Evolutionary conservation across 2,113 vertebrate species (phyloP).

Genomic region (Turnix velox): DNA sequence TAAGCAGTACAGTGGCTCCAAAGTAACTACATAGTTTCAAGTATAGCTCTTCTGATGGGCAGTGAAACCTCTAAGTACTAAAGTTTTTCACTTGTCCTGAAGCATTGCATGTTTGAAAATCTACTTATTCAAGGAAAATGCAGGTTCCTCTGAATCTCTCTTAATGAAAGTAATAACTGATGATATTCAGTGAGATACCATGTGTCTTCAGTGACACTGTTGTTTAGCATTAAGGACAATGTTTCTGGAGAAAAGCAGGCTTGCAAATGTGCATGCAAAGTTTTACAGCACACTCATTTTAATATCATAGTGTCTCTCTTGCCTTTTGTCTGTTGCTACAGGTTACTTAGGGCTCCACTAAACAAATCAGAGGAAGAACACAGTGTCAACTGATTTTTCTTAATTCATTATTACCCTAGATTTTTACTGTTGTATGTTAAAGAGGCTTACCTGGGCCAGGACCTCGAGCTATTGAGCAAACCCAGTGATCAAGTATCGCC

Average conservation of each 20-base stretch:
- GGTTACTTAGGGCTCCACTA: background rate
- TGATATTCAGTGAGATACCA: background rate
- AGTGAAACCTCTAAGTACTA: background rate
- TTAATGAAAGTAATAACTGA: background rate
- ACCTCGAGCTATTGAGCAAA: background rate
- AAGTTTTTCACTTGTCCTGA: background rate
- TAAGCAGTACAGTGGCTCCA: background rate
- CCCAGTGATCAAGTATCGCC: background rate
- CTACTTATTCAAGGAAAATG: background rate
- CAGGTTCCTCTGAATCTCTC: background rate
- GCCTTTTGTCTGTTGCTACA: background rate
- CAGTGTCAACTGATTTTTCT: background rate
- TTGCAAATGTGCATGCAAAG: background rate
- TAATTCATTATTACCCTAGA: background rate
- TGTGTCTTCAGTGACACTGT: background rate
- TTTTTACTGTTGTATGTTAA: background rate
- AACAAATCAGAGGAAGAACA: background rate
- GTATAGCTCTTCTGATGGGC: background rate
- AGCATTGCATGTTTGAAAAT: background rate
- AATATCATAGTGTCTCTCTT: background rate
- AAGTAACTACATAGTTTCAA: background rate
- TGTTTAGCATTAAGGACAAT: background rate
- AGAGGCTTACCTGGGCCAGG: background rate
- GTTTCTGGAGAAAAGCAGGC: background rate
- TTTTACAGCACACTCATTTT: background rate